phyloP scores from a whole-genome alignment of 2,113 vertebrate species.

The Onychostoma macrolepis region DNA sequence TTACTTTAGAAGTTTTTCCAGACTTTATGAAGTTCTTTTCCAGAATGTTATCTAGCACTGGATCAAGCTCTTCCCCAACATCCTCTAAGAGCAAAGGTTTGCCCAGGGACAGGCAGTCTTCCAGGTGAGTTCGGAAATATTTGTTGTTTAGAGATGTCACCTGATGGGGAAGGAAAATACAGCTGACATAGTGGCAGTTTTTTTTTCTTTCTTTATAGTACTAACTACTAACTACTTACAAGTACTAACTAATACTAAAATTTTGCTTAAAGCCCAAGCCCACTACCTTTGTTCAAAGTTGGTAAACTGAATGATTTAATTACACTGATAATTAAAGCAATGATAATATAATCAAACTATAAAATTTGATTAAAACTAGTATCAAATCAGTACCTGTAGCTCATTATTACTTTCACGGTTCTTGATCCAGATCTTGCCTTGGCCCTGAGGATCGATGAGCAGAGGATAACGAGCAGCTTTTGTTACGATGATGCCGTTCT shows the following conservation, averaged over 20 bases:
- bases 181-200: background rate
- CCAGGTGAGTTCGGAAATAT: slow-evolving; percentile 82
- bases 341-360: background rate
- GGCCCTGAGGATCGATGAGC: slow-evolving; percentile 86
- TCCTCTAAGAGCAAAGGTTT: slow-evolving; percentile 84
- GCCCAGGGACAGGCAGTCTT: slow-evolving; percentile 81
- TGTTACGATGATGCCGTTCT: slow-evolving; percentile 87
- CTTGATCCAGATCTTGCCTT: slow-evolving; percentile 87
- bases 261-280: background rate
- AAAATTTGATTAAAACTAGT: background rate
- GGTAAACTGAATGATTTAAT: background rate
- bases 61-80: slow-evolving; percentile 85
- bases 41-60: slow-evolving; percentile 83
- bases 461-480: slow-evolving; percentile 83
- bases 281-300: background rate
- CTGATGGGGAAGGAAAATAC: slow-evolving; percentile 59
- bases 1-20: slow-evolving; percentile 82
- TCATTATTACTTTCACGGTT: slow-evolving; percentile 80
- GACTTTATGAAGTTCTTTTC: slow-evolving; percentile 88
- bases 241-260: too few species aligned
- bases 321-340: background rate
- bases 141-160: slow-evolving; percentile 84
- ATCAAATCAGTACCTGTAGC: slow-evolving; percentile 75
- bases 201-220: too few species aligned
- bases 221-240: too few species aligned